A percentile compares a stretch with the other conserved stretches of the same genome.
phyloP scores from a whole-genome alignment of 2,113 vertebrate species.

The Nematolebias whitei region DNA sequence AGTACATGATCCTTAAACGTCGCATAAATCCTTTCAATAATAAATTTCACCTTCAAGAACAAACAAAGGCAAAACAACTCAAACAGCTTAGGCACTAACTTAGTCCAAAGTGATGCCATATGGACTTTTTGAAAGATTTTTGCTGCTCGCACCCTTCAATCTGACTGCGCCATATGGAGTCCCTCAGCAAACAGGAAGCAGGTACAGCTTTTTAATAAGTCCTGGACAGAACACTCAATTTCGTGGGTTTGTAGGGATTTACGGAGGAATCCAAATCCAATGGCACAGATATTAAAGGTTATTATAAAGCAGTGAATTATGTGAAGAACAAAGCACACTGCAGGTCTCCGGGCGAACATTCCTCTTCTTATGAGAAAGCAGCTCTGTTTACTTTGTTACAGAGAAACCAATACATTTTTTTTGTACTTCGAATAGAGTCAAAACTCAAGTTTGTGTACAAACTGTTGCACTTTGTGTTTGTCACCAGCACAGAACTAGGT shows the following conservation, averaged over 20 bases:
- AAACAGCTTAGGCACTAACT: background rate
- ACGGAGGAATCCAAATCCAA: conserved; percentile 50
- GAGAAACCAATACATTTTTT: conserved; percentile 24
- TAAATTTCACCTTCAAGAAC: background rate
- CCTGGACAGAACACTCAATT: conserved; percentile 34
- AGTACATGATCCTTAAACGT: background rate
- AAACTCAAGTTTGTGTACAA: background rate
- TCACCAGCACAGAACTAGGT: too few species aligned
- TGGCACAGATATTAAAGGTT: conserved; percentile 46
- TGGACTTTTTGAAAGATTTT: conserved; percentile 28
- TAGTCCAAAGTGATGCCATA: background rate
- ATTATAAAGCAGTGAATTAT: conserved; percentile 24
- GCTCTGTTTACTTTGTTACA: conserved; percentile 26
- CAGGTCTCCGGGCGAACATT: conserved; percentile 40
- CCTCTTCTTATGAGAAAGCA: conserved; percentile 39
- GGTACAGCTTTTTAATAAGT: conserved; percentile 41
- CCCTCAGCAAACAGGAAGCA: conserved; percentile 24
- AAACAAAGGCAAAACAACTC: conserved; percentile 9
- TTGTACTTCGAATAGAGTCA: background rate
- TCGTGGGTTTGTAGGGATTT: conserved; percentile 62
- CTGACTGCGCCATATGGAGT: conserved; percentile 11
- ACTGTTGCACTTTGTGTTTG: background rate
- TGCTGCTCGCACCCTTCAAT: too few species aligned
- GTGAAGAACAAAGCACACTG: conserved; percentile 18
- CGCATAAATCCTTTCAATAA: background rate